Conservation (phyloP, 2,113 vertebrate species). For the Xenotilapia flavipinnis region DNA sequence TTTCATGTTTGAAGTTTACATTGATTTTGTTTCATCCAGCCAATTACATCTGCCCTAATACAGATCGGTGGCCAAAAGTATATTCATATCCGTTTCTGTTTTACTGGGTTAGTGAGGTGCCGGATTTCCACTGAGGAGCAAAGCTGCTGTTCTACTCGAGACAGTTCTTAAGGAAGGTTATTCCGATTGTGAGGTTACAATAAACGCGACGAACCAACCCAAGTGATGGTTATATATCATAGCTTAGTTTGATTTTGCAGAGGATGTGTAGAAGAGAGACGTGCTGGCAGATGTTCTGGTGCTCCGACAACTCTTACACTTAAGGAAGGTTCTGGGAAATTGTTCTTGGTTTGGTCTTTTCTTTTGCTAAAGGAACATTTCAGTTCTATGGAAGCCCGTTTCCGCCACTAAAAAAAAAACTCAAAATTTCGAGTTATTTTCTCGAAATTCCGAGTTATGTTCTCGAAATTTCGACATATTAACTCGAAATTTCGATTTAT, state of each 20-base stretch:
- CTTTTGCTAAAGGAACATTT: neutral
- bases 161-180: neutral
- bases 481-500: too few species aligned
- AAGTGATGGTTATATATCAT: neutral
- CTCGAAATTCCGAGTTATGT: too few species aligned
- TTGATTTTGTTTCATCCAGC: neutral
- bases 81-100: neutral
- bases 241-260: accelerated
- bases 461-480: too few species aligned
- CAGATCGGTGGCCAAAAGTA: neutral
- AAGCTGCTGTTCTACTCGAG: neutral
- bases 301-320: neutral
- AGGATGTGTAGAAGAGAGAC: neutral
- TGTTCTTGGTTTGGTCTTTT: neutral
- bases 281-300: neutral
- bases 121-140: neutral
- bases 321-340: too few species aligned
- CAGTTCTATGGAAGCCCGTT: too few species aligned
- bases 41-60: neutral
- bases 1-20: neutral
- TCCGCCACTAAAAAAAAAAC: too few species aligned
- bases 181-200: neutral
- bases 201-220: accelerated
- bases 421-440: too few species aligned
- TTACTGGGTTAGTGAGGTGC: neutral